These are phyloP conservation scores for Euplexia lucipara DNA, from an alignment of 2,888 invertebrate genomes.

Conservation along the genomic window DNA sequence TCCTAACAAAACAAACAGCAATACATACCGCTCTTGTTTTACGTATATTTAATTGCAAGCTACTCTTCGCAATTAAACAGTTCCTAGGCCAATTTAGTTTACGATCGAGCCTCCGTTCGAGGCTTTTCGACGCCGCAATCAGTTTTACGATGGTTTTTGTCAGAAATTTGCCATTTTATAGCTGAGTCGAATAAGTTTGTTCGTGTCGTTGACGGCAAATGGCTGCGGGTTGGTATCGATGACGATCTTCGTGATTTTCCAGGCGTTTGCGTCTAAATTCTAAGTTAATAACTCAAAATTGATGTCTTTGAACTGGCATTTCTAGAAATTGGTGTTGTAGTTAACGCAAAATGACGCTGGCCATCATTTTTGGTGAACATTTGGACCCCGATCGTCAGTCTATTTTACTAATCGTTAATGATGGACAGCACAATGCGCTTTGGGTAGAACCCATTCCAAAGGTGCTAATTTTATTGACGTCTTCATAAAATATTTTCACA, in stretches of 20 bases:
- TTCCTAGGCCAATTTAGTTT: constrained; percentile 84
- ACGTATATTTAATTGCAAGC: constrained; percentile 79
- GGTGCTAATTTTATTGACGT: too few species aligned
- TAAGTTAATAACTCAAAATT: background rate
- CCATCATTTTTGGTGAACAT: too few species aligned
- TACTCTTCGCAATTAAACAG: constrained; percentile 82
- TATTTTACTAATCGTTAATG: too few species aligned
- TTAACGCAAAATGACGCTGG: too few species aligned
- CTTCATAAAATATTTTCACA: background rate
- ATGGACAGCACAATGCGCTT: too few species aligned
- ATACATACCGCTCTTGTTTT: constrained; percentile 69
- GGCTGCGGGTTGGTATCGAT: constrained; percentile 41
- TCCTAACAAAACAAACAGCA: constrained; percentile 59
- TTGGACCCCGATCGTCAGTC: too few species aligned
- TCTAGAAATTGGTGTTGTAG: too few species aligned
- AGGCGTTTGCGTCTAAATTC: constrained; percentile 12
- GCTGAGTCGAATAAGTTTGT: constrained; percentile 66
- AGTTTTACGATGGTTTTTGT: constrained; percentile 84
- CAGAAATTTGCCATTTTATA: constrained; percentile 80
- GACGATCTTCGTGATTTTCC: constrained; percentile 36
- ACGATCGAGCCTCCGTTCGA: constrained; percentile 79
- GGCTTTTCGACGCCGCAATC: constrained; percentile 83
- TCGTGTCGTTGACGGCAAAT: constrained; percentile 49
- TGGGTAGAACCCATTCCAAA: background rate
- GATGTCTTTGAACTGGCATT: background rate